Evolutionary conservation across 2,888 invertebrate genomes (phyloP), one percentile per base, ranked within the genome.

Genomic region (Apamea monoglypha): DNA sequence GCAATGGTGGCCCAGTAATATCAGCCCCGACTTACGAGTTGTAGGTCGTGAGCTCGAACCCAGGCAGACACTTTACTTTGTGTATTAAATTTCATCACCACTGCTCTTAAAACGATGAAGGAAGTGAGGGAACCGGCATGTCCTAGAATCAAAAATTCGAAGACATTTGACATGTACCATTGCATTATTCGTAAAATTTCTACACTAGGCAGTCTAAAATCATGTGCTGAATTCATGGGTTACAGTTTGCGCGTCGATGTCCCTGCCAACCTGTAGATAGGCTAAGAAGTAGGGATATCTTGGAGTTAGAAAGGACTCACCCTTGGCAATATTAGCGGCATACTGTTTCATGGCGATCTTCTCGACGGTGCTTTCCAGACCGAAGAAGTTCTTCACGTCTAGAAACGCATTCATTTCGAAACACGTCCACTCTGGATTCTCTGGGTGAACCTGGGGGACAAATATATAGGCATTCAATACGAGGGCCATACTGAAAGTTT

Each of bases 291-390:
- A 36, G 5, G 6, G 7, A 40, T 5, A 50, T 56, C 10, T 3
- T 77, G 44, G 14, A 76, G n/a, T 18, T 14, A 75, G 4, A 40
- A 40, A 75, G 21, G 2, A 78, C 76, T 76, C 36, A 76, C 76
- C 97, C 94, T 97, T 99, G 73, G 98, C 97, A 89, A 99, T 98
- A 93, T 98, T 99, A 70, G 98, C 97, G 8, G 99, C 98, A 93
- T 99, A 99, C 93, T 99, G 99, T 92, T 99, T 99, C 98, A 99
- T 99, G 72, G 99, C 99, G 91, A 99, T 97, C 95, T 99, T 99
- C 96, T 99, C 99, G 92, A 99, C 99, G 0, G 99, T 98, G 93
- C 98, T 98, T 96, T 99, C 99, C 91, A 99, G 98, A 0, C 99
- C 99, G 95, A 99, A 99, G 96, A 99, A 99, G 91, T 98, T 99